phyloP scores from a whole-genome alignment of 2,888 invertebrate genomes.

The Lissonota sp. region DNA sequence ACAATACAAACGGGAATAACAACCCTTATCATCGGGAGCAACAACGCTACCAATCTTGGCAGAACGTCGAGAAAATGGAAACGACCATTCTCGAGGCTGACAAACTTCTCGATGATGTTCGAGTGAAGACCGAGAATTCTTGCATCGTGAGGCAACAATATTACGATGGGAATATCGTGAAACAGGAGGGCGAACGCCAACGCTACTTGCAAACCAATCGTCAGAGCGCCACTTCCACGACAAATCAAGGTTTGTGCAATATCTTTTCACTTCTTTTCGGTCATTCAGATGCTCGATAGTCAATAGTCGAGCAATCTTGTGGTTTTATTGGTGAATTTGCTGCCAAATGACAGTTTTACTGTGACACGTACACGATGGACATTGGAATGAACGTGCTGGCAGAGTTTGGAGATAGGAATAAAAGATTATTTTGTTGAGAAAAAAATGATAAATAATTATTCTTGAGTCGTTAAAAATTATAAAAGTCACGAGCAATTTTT shows the following conservation, averaged over 20 bases:
- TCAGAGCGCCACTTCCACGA: slow-evolving; percentile 17
- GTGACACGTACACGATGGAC: slow-evolving; percentile 15
- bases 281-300: neutral
- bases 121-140: neutral
- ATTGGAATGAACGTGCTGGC: slow-evolving; percentile 19
- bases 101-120: too few species aligned
- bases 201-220: slow-evolving; percentile 35
- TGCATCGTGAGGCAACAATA: slow-evolving; percentile 35
- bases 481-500: too few species aligned
- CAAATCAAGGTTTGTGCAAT: slow-evolving; percentile 50
- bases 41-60: slow-evolving; percentile 30
- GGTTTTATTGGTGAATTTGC: neutral
- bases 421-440: too few species aligned
- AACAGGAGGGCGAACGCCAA: slow-evolving; percentile 23
- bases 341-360: slow-evolving; percentile 2
- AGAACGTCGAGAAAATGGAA: slow-evolving; percentile 35
- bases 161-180: neutral
- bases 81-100: slow-evolving; percentile 25
- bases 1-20: slow-evolving; percentile 25
- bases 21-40: slow-evolving; percentile 39
- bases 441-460: too few species aligned
- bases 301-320: slow-evolving; percentile 31
- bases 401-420: too few species aligned
- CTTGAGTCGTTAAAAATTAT: too few species aligned
- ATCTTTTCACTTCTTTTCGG: neutral